A percentile compares a stretch with the other conserved stretches of the same genome.
Conservation (phyloP, 2,113 vertebrate species). For the Prochilodus magdalenae region DNA sequence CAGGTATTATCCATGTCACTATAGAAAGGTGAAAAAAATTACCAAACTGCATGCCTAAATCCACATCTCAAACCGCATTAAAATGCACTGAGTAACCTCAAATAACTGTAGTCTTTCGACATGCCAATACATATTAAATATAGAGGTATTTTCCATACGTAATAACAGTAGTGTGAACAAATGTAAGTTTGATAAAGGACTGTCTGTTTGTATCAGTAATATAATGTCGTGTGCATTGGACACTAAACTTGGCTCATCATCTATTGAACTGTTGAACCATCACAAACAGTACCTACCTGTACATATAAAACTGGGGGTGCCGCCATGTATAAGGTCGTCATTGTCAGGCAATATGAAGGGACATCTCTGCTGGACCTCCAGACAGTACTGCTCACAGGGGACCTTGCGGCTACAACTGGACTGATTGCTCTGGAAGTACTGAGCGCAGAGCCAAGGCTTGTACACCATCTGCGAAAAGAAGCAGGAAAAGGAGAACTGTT, state of each 20-base stretch:
- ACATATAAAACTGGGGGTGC: conserved; percentile 99
- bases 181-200: too few relatives aligned
- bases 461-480: conserved; percentile 86
- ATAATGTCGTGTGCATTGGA: not conserved
- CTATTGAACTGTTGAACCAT: not conserved
- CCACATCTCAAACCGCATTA: too few relatives aligned
- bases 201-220: not conserved
- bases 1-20: too few relatives aligned
- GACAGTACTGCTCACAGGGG: conserved; percentile 98
- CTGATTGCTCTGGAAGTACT: conserved; percentile 98
- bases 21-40: too few relatives aligned
- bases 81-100: too few relatives aligned
- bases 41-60: too few relatives aligned
- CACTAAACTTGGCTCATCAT: not conserved
- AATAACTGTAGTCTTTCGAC: too few relatives aligned
- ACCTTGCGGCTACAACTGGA: conserved; percentile 95
- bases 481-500: not conserved
- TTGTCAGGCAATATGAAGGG: conserved; percentile 99
- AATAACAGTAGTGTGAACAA: too few relatives aligned
- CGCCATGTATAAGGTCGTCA: conserved; percentile 97
- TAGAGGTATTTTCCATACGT: too few relatives aligned
- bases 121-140: too few relatives aligned
- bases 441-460: conserved; percentile 99
- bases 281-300: conserved; percentile 81
- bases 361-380: conserved; percentile 97